Conservation (phyloP, 2,888 invertebrate species). For the Ophioninae sp. region DNA sequence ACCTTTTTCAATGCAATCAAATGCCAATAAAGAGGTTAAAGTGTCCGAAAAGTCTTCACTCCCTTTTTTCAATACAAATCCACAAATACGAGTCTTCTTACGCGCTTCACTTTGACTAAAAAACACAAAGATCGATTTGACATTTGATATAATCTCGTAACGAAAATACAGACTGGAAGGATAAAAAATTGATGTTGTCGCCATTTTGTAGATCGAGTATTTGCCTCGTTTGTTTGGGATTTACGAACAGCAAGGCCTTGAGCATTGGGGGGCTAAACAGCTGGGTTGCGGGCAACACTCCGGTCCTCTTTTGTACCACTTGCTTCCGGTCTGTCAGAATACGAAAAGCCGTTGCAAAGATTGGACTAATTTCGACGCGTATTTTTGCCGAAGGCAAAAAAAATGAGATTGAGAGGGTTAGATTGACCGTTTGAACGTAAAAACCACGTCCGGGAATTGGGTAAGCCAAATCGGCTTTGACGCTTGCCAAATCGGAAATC, state of each 20-base stretch:
- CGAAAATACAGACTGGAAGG: background rate
- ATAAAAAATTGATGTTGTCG: background rate
- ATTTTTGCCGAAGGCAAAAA: constrained; percentile 1
- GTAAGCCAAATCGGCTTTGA: constrained; percentile 67
- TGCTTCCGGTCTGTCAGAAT: constrained; percentile 65
- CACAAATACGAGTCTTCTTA: background rate
- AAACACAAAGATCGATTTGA: background rate
- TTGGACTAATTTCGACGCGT: background rate
- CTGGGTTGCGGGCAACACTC: constrained; percentile 70
- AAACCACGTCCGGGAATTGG: constrained; percentile 72
- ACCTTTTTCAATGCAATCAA: no score
- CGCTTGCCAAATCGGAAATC: constrained; percentile 66
- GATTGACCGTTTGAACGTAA: constrained; percentile 70
- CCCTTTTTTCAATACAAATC: no score
- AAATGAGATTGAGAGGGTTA: background rate
- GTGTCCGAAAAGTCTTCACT: no score
- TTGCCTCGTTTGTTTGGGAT: background rate
- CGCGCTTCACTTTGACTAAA: background rate
- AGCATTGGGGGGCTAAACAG: constrained; percentile 68
- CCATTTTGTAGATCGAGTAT: background rate
- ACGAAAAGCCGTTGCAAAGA: background rate
- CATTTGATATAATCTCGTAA: background rate
- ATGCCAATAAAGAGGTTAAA: no score
- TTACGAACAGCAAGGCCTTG: constrained; percentile 59
- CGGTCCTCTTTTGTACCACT: constrained; percentile 72